Conservation (phyloP, 2,888 invertebrate genomes). For the Theretra japonica region DNA sequence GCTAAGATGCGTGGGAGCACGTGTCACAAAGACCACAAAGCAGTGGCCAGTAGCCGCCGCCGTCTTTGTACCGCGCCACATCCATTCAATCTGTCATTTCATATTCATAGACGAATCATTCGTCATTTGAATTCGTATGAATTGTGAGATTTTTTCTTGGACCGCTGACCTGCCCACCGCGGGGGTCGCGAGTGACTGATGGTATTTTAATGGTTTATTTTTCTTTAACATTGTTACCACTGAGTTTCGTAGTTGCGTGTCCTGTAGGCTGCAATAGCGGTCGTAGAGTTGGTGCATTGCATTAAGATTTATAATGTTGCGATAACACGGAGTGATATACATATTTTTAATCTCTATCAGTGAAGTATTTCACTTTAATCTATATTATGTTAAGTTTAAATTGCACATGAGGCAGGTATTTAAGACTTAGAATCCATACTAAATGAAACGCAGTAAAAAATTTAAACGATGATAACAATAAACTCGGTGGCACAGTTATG, state of each 20-base stretch:
- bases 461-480: too few relatives aligned
- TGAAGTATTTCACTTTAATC: too few relatives aligned
- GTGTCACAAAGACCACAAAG: conserved; percentile 62
- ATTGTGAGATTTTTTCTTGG: conserved; percentile 74
- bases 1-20: conserved; percentile 58
- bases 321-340: too few relatives aligned
- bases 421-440: not conserved
- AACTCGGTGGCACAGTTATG: too few relatives aligned
- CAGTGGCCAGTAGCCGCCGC: conserved; percentile 71
- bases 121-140: conserved; percentile 80
- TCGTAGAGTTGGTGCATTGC: not conserved
- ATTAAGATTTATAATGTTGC: not conserved
- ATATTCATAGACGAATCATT: conserved; percentile 84
- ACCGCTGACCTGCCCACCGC: conserved; percentile 80
- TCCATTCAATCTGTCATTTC: conserved; percentile 83
- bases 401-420: not conserved
- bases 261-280: conserved; percentile 40
- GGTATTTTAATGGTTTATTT: conserved; percentile 84
- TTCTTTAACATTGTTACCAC: conserved; percentile 81
- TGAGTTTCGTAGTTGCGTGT: conserved; percentile 71
- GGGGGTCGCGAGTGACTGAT: conserved; percentile 80
- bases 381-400: too few relatives aligned
- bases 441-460: too few relatives aligned
- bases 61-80: conserved; percentile 68
- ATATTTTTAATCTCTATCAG: too few relatives aligned